Base-by-base conservation (phyloP, 2,888 invertebrate species). In the Steinernema hermaphroditum region DNA sequence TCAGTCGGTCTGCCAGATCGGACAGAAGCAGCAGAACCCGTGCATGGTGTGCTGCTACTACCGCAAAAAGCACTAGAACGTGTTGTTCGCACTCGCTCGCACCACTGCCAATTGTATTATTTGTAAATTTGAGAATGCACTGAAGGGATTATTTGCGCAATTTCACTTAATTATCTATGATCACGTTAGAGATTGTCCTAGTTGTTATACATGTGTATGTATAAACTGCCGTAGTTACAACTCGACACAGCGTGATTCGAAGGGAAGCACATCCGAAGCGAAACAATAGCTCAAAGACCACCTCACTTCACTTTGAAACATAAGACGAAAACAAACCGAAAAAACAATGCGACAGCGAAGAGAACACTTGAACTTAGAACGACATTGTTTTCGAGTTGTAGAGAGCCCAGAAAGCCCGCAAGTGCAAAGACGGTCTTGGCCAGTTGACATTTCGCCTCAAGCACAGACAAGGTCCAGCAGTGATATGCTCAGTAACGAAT, bases 11-110 rank as follows among this genome's bases (percentile, higher is more conserved):
- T 85, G 85, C 78, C 85, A 85, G 73, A 82, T 85, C 54, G 84
- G 84, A 71, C 81, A 82, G 70, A 79, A 77, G 71, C 27, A 68
- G 76, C 78, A 70, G 77, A 77, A 83, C 81, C 78, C 78, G 29
- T 84, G 84, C 76, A 79, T 76, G 77, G 83, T 85, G 69, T 85
- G 84, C 81, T 85, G 85, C 78, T 85, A 85, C 76, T 84, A 83
- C 83, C 81, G 81, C 76, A 83, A 83, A 80, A 69, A 69, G 43
- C 46, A 46, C 46, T 46, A 19, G 16, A 46, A 46, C 16, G 46
- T 8, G 6, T n/a, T 46, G 22, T 6, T 9, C 46, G 46, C 22
- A 19, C 46, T 46, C 27, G 62, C 22, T 62, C 27, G 6, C 29
- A 62, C n/a, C n/a, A n/a, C 29, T 14, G 27, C 32, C 62, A 27